A percentile compares a stretch with the other conserved stretches of the same genome.
Evolutionary conservation across 2,797 vertebrate genomes (phyloP).

Genomic region (Eulemur mongoz): DNA sequence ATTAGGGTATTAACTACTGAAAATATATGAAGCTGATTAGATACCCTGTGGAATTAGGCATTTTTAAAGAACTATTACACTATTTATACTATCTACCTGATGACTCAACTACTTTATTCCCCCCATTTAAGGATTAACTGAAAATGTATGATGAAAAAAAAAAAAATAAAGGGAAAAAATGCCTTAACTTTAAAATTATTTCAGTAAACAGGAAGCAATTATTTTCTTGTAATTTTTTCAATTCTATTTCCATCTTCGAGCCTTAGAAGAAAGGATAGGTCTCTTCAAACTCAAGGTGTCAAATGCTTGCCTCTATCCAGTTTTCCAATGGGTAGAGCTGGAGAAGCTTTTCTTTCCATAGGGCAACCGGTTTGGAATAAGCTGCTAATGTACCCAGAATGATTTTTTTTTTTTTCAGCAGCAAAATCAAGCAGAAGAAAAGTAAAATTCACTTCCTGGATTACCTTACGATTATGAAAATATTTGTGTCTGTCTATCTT

Average conservation of each 20-base stretch:
- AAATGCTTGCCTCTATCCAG: not conserved
- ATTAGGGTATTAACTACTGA: not conserved
- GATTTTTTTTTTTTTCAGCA: not conserved
- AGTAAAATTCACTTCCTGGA: slow-evolving; percentile 47
- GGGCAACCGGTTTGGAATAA: slow-evolving; percentile 1
- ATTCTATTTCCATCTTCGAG: not conserved
- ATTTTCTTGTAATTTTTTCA: slow-evolving; percentile 11
- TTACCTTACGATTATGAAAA: slow-evolving; percentile 54
- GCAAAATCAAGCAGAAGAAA: slow-evolving; percentile 54
- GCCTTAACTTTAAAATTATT: slow-evolving; percentile 17
- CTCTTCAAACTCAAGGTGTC: not conserved
- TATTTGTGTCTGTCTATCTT: slow-evolving; percentile 33
- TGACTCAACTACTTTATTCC: not conserved
- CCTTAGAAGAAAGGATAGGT: not conserved
- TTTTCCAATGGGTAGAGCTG: not conserved
- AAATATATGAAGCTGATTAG: not conserved
- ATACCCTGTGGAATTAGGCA: not conserved
- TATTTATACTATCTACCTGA: not conserved
- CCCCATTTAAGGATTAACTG: slow-evolving; percentile 4
- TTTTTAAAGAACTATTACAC: not conserved
- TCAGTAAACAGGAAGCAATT: not conserved
- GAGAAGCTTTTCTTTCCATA: slow-evolving; percentile 28
- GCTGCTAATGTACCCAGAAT: not conserved
- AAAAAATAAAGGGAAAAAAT: not conserved
- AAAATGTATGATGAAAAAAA: slow-evolving; percentile 15